Base-by-base conservation (phyloP, 1,140 invertebrate species). In the Drosophila bocki region DNA sequence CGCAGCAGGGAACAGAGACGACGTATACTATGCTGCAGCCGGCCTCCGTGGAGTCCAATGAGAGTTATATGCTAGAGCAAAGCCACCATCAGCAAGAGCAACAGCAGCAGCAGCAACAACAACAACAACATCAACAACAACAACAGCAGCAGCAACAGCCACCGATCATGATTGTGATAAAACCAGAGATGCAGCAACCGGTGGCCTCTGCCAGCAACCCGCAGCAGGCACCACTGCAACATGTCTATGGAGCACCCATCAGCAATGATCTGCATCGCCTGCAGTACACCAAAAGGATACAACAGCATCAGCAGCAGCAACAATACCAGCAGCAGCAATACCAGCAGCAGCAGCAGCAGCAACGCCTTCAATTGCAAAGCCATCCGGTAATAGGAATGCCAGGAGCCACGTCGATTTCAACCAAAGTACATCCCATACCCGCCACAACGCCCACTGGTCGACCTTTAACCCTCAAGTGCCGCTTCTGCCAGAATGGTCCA, bases 401-500 rank as follows among this genome's bases (percentile, higher is more conserved):
- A 22, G 48, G 71, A 53, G 70, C 60, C 13, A 56, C 75, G n/a
- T 54, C 79, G 3, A 63, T 85, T 29, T 71, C 82, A 11, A 48
- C 69, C 3, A 69, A 74, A 17, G 78, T 81, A n/a, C 64, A 56
- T n/a, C 85, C 82, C 11, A 62, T 78, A 48, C 67, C 77, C 12
- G 75, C 77, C 56, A 70, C 74, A 29, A 62, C 77, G 11, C 75
- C 76, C 3, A 65, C 37, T 19, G 76, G 65, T 29, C 56, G 77
- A 5, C 60, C 78, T 1, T 15, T 74, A 35, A 82, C 61, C 12
- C 60, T 92, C 0, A 88, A 90, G 62, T 92, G 91, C 41, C 91
- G 91, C 37, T 92, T 90, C 62, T 92, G 91, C 32, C 91, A 92
- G 26, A 92, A 87, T 33, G 91, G 91, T 4, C 91, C 91, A 7